Base-by-base conservation (phyloP, 2,888 invertebrate species). In the Fragum fragum region DNA sequence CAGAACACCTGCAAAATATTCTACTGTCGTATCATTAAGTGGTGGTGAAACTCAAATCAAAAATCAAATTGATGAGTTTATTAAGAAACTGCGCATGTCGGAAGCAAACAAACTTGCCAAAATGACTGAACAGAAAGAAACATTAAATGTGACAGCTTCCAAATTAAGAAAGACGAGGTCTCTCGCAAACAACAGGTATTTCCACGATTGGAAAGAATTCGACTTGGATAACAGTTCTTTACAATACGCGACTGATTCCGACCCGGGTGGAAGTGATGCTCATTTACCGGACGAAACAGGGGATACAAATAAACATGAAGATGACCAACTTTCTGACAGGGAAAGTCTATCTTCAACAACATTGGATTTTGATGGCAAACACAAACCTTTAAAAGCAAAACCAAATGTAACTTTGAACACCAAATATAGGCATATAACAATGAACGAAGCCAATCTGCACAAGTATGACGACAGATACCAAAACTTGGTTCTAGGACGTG, bases 381-480 rank as follows among this genome's bases (percentile, higher is more conserved):
- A 2, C 1, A 73, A 7, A 42, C 61, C 68, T 66, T 55, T 71
- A 23, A 39, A 75, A 9, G 72, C 75, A 9, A 78, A 68, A 69
- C 72, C 78, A 7, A 78, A 63, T 11, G 81, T 72, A 18, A 68
- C 73, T 23, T 69, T 82, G 11, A 68, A 72, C 21, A 82, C 81
- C 16, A 82, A 82, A 69, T 82, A 82, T 52, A 77, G 77, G 59
- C 81, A 82, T 75, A 82, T 82, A 26, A 82, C 81, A 11, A 75
- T 75, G 9, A 82, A 82, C 18, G 70, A 82, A n/a, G 66, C 78
- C 9, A 80, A 80, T 11, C 23, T 66, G 23, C 66, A 66, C 39
- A 80, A 76, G 57, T 80, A 80, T 53, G 76, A 76, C 26, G 61
- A 73, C 18, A 29, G 0, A 28, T 66, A 66, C 14, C 66, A 66